phyloP scores from a whole-genome alignment of 53 echinoderm and acorn worm genomes.

The Mesocentrotus franciscanus region DNA sequence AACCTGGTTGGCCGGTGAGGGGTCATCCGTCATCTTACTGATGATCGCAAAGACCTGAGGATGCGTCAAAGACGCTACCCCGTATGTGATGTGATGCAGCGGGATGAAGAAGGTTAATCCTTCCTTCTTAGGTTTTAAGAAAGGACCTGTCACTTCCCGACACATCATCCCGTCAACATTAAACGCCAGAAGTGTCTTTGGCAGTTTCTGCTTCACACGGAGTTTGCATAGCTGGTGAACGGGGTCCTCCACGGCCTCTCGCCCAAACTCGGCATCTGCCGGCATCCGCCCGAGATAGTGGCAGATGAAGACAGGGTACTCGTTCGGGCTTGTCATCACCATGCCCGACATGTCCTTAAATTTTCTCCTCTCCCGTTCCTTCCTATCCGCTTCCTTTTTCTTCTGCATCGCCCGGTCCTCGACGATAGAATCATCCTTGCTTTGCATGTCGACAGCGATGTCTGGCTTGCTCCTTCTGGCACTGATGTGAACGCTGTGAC shows the following conservation, averaged over 20 bases:
- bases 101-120: slow-evolving; percentile 84
- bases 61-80: slow-evolving; percentile 85
- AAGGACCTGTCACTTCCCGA: slow-evolving; percentile 82
- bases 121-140: slow-evolving; percentile 87
- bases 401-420: slow-evolving; percentile 31
- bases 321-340: slow-evolving; percentile 73
- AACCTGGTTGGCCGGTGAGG: slow-evolving; percentile 78
- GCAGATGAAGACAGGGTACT: slow-evolving; percentile 91
- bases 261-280: slow-evolving; percentile 85
- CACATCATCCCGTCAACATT: slow-evolving; percentile 88
- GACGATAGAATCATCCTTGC: slow-evolving; percentile 47
- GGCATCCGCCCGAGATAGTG: slow-evolving; percentile 97
- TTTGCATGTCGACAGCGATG: not conserved
- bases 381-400: slow-evolving; percentile 46
- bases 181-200: slow-evolving; percentile 81
- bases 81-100: slow-evolving; percentile 93
- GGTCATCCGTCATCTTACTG: slow-evolving; percentile 86
- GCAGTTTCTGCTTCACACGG: slow-evolving; percentile 93
- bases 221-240: slow-evolving; percentile 92
- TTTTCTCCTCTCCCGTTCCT: slow-evolving; percentile 81
- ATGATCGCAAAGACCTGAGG: slow-evolving; percentile 95
- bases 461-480: not conserved
- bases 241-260: slow-evolving; percentile 89
- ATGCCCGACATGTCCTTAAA: slow-evolving; percentile 88
- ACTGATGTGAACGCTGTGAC: slow-evolving; percentile 63